These are phyloP conservation scores for Bathynomus jamesi DNA, from an alignment of 1,140 invertebrate species.

Conservation along the genomic window DNA sequence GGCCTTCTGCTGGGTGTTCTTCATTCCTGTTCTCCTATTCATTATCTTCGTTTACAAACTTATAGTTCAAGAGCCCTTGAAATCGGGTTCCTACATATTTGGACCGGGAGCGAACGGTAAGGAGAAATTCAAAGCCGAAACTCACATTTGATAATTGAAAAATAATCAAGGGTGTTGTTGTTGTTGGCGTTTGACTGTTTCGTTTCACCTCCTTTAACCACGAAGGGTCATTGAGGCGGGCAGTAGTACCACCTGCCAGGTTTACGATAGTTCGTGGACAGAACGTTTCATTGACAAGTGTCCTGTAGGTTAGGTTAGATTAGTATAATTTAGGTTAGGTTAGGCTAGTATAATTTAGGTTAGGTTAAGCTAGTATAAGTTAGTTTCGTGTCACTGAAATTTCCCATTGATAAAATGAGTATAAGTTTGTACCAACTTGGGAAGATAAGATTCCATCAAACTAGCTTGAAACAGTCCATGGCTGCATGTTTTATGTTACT, in stretches of 20 bases:
- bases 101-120: conserved; percentile 10
- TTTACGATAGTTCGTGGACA: not conserved
- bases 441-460: no score
- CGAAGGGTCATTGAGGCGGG: no score
- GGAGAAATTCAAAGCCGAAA: not conserved
- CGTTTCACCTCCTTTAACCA: not conserved
- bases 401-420: no score
- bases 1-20: conserved; percentile 67
- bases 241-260: not conserved
- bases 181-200: not conserved
- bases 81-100: conserved; percentile 23
- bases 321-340: not conserved
- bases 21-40: conserved; percentile 61
- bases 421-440: no score
- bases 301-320: no score
- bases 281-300: no score
- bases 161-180: not conserved
- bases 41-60: conserved; percentile 60
- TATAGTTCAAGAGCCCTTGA: conserved; percentile 6
- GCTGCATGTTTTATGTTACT: no score
- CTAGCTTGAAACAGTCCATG: no score
- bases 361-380: not conserved
- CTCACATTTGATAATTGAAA: not conserved
- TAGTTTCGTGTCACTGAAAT: not conserved
- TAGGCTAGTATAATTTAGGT: not conserved